Evolutionary conservation across 2,888 invertebrate species (phyloP).

Genomic region (Aleiodes testaceus): DNA sequence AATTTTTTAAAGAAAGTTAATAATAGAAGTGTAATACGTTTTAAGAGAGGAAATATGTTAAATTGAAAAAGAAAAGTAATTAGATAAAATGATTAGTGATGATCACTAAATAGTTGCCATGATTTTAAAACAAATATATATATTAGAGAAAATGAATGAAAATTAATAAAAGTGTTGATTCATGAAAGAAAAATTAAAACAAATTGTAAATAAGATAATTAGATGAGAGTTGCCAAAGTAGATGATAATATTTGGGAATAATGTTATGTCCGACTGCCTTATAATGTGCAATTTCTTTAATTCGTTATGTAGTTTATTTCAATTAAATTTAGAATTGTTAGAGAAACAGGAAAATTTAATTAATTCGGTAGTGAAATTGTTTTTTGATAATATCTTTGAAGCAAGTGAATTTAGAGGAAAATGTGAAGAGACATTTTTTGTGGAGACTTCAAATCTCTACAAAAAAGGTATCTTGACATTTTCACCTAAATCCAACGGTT

Average conservation of each 20-base stretch:
- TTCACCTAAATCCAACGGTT: too few relatives aligned
- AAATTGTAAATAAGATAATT: conserved; percentile 44
- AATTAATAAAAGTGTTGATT: conserved; percentile 20
- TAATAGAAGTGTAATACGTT: conserved; percentile 5
- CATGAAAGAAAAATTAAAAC: conserved; percentile 35
- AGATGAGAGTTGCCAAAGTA: conserved; percentile 54
- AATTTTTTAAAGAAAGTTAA: conserved; percentile 31
- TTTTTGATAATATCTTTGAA: too few relatives aligned
- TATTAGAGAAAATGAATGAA: conserved; percentile 29
- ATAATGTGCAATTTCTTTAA: conserved; percentile 54
- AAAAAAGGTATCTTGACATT: too few relatives aligned
- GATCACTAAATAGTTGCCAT: conserved; percentile 52
- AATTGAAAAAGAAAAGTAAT: not conserved
- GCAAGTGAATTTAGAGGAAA: too few relatives aligned
- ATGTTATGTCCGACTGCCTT: conserved; percentile 53
- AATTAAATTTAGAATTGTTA: conserved; percentile 32
- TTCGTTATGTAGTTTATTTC: conserved; percentile 35
- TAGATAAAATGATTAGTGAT: conserved; percentile 37
- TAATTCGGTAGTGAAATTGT: not conserved
- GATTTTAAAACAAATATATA: conserved; percentile 48
- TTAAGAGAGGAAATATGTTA: not conserved
- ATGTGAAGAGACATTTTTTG: not conserved
- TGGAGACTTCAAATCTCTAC: not conserved
- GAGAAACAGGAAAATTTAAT: not conserved
- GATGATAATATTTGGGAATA: conserved; percentile 50